Conservation (phyloP, 2,113 vertebrate species). For the Pontoporia blainvillei region DNA sequence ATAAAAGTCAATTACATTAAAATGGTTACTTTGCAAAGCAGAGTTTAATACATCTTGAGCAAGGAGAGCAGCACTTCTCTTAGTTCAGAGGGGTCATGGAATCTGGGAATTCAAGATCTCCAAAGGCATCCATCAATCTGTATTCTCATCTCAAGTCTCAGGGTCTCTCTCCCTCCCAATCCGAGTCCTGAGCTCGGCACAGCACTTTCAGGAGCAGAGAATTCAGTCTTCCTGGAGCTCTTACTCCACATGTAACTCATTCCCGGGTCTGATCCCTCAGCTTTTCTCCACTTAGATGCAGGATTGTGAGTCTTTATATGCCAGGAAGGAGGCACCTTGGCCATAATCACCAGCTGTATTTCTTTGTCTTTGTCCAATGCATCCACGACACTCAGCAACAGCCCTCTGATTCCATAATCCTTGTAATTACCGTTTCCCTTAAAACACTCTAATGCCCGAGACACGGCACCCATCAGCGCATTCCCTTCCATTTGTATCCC, state of each 20-base stretch:
- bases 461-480: background rate
- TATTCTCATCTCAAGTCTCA: background rate
- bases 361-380: background rate
- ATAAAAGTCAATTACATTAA: background rate
- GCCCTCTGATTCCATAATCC: background rate
- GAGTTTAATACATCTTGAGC: background rate
- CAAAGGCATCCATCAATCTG: background rate
- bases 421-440: background rate
- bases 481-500: background rate
- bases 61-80: background rate
- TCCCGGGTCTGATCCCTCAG: background rate
- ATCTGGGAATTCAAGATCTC: background rate
- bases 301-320: background rate
- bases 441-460: background rate
- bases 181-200: background rate
- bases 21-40: background rate
- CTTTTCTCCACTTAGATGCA: background rate
- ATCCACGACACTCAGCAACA: background rate
- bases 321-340: background rate
- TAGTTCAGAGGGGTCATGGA: background rate
- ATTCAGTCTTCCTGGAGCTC: background rate
- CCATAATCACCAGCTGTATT: background rate
- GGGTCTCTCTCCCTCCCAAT: background rate
- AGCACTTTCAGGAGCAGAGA: background rate
- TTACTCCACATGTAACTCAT: accelerated